A percentile compares a stretch with the other conserved stretches of the same genome.
These are phyloP conservation scores for Cottus gobio DNA, from an alignment of 2,113 vertebrate genomes.

Conservation along the genomic window DNA sequence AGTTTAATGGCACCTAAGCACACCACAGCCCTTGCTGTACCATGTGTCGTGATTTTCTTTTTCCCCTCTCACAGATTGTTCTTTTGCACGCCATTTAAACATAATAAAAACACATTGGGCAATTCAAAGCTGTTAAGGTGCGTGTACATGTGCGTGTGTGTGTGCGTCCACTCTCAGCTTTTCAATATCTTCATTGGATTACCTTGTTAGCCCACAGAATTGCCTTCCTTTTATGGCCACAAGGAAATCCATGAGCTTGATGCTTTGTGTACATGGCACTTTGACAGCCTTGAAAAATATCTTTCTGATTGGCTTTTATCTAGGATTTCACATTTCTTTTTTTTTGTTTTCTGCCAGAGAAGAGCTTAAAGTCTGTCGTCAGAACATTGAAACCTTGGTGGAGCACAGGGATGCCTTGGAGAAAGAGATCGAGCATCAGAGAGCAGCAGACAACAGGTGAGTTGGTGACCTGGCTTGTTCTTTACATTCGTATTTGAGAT, in stretches of 20 bases:
- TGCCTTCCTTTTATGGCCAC: slow-evolving; percentile 12
- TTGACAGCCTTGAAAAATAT: slow-evolving; percentile 9
- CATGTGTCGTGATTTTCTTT: slow-evolving; percentile 19
- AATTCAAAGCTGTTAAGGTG: slow-evolving; percentile 38
- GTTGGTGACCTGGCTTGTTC: slow-evolving; percentile 44
- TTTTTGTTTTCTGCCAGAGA: slow-evolving; percentile 59
- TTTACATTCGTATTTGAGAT: background rate
- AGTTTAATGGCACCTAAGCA: slow-evolving; percentile 48
- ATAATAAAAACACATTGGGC: slow-evolving; percentile 40
- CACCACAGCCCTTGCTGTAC: slow-evolving; percentile 5
- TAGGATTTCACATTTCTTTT: background rate
- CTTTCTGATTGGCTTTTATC: background rate
- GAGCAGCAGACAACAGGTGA: slow-evolving; percentile 83
- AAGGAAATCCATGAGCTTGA: slow-evolving; percentile 28
- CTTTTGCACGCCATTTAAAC: slow-evolving; percentile 64
- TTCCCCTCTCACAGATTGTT: slow-evolving; percentile 50
- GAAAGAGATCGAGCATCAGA: slow-evolving; percentile 75
- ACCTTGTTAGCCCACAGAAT: slow-evolving; percentile 31
- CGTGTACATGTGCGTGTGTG: slow-evolving; percentile 19
- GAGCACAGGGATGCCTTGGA: slow-evolving; percentile 81
- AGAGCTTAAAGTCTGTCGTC: slow-evolving; percentile 80
- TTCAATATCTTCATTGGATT: slow-evolving; percentile 51
- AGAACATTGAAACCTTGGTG: slow-evolving; percentile 75
- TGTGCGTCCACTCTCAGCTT: slow-evolving; percentile 29
- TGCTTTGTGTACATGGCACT: slow-evolving; percentile 10